phyloP scores from a whole-genome alignment of 1,140 invertebrate species.

The Aphidius gifuensis region DNA sequence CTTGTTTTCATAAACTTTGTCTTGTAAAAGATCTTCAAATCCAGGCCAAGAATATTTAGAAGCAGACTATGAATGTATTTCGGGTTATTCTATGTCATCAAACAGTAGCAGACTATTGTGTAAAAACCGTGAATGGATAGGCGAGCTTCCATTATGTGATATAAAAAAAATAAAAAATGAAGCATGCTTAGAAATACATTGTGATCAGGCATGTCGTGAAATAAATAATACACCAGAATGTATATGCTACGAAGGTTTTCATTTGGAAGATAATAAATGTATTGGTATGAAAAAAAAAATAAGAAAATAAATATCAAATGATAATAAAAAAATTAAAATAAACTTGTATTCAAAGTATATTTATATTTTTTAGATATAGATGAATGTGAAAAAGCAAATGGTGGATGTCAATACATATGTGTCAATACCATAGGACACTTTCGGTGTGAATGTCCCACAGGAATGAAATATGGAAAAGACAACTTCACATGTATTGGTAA shows the following conservation, averaged over 20 bases:
- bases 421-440: slow-evolving; percentile 58
- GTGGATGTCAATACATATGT: slow-evolving; percentile 64
- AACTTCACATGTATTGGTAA: slow-evolving; percentile 50
- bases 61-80: slow-evolving; percentile 50
- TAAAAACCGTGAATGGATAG: slow-evolving; percentile 48
- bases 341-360: neutral
- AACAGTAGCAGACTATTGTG: slow-evolving; percentile 43
- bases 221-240: slow-evolving; percentile 50
- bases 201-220: slow-evolving; percentile 55
- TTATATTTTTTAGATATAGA: slow-evolving; percentile 67
- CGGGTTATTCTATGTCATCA: slow-evolving; percentile 40
- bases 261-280: slow-evolving; percentile 42
- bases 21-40: slow-evolving; percentile 41
- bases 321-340: neutral
- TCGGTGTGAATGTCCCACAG: slow-evolving; percentile 52
- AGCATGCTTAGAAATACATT: slow-evolving; percentile 39
- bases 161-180: slow-evolving; percentile 34
- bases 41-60: slow-evolving; percentile 51
- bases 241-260: slow-evolving; percentile 53
- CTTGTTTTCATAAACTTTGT: no score
- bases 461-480: slow-evolving; percentile 55
- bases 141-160: slow-evolving; percentile 45
- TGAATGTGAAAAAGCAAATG: slow-evolving; percentile 73
- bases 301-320: neutral
- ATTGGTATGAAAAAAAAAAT: slow-evolving; percentile 36